These are phyloP conservation scores for Dendroctonus ponderosae DNA, from an alignment of 1,140 invertebrate species.

Conservation along the genomic window DNA sequence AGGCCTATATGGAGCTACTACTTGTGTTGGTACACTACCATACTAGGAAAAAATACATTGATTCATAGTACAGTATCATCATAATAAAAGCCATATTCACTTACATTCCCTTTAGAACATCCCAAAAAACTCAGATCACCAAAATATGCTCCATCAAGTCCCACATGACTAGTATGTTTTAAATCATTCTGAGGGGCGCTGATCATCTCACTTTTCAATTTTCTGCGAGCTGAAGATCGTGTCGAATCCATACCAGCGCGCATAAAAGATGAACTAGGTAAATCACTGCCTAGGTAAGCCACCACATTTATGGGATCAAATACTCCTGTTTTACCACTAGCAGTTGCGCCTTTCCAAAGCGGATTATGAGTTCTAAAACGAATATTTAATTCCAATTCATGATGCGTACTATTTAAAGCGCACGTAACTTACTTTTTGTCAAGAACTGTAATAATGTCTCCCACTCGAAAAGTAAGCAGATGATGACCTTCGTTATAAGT, in stretches of 20 bases:
- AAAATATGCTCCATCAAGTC: slow-evolving; percentile 94
- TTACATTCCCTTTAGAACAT: slow-evolving; percentile 60
- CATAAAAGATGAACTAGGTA: slow-evolving; percentile 58
- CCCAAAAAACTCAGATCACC: slow-evolving; percentile 88
- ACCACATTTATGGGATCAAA: slow-evolving; percentile 90
- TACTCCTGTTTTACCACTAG: slow-evolving; percentile 80
- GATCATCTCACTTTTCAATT: slow-evolving; percentile 90
- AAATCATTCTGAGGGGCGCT: slow-evolving; percentile 94
- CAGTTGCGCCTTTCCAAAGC: slow-evolving; percentile 83
- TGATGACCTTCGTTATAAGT: slow-evolving; percentile 55
- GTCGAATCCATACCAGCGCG: slow-evolving; percentile 53
- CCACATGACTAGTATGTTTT: slow-evolving; percentile 94
- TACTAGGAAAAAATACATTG: slow-evolving; percentile 55
- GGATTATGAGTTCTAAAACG: slow-evolving; percentile 48
- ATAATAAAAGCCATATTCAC: slow-evolving; percentile 23
- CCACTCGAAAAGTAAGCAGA: slow-evolving; percentile 78
- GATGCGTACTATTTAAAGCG: too few relatives aligned
- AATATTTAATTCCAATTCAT: too few relatives aligned
- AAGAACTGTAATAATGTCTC: slow-evolving; percentile 90
- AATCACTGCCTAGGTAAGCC: slow-evolving; percentile 78
- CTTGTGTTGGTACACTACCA: slow-evolving; percentile 76
- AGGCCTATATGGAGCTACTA: slow-evolving; percentile 84
- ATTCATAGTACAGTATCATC: neutral
- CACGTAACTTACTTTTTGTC: slow-evolving; percentile 72
- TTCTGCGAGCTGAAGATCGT: slow-evolving; percentile 63